A percentile compares a stretch with the other conserved stretches of the same genome.
Evolutionary conservation across 2,113 vertebrate species (phyloP).

Genomic region (Sylvietta virens): DNA sequence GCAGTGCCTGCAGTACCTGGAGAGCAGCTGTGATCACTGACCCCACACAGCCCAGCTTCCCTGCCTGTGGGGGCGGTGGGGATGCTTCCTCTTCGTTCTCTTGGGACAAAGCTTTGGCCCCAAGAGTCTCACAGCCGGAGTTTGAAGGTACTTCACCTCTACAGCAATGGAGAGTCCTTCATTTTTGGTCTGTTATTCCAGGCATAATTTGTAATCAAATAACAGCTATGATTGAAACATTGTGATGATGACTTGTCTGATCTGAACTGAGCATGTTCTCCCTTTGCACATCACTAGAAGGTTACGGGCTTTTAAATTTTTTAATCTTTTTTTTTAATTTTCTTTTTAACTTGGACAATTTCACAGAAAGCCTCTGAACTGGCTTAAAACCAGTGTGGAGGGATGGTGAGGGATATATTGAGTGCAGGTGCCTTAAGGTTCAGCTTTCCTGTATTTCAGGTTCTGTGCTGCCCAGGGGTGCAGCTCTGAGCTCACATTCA

Average conservation of each 20-base stretch:
- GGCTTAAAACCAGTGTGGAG: not conserved
- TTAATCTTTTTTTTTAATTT: not conserved
- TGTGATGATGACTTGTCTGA: not conserved
- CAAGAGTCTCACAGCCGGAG: not conserved
- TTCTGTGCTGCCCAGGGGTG: not conserved
- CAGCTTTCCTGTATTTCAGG: not conserved
- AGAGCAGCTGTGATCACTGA: not conserved
- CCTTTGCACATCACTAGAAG: not conserved
- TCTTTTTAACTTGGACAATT: not conserved
- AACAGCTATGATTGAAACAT: not conserved
- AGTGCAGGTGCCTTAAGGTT: not conserved
- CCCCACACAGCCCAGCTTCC: not conserved
- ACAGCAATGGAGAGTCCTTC: not conserved
- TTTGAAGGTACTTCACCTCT: not conserved
- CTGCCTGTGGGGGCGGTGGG: accelerated
- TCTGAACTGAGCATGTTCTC: not conserved
- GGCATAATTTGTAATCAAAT: not conserved
- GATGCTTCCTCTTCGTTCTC: accelerated
- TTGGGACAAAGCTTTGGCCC: not conserved
- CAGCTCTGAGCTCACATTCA: not conserved
- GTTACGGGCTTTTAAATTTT: not conserved
- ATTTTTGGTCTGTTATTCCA: not conserved
- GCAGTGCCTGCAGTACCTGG: too few species aligned
- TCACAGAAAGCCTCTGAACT: not conserved
- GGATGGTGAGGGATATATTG: not conserved